Conservation (phyloP, 1,140 invertebrate species). For the Saccostrea cuccullata region DNA sequence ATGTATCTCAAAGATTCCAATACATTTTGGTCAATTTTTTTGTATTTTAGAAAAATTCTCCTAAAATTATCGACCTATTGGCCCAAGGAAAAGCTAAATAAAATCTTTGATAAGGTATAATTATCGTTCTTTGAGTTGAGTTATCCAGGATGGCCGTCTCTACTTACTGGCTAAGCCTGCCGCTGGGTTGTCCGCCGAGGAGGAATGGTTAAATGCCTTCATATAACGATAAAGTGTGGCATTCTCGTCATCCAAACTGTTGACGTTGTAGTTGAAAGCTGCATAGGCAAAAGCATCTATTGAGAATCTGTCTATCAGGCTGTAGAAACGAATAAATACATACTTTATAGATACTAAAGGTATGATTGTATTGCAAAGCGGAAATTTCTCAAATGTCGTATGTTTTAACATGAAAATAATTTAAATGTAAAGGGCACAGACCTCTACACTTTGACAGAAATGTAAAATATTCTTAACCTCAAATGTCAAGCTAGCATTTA, state of each 20-base stretch:
- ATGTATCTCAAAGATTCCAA: too few species aligned
- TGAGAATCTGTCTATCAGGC: conserved; percentile 54
- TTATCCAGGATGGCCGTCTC: neutral
- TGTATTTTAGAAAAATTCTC: too few species aligned
- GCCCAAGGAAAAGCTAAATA: too few species aligned
- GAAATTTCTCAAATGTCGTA: neutral
- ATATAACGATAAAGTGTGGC: conserved; percentile 52
- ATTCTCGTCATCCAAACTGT: conserved; percentile 48
- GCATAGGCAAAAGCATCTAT: conserved; percentile 56
- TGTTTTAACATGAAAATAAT: neutral
- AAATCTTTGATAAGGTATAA: too few species aligned
- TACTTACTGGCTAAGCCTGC: conserved; percentile 59
- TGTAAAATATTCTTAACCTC: conserved; percentile 17
- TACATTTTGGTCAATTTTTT: too few species aligned
- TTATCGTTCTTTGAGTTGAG: too few species aligned
- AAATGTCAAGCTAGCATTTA: conserved; percentile 20
- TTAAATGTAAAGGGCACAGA: neutral
- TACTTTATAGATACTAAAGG: neutral
- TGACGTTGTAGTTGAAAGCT: conserved; percentile 49
- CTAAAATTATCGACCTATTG: too few species aligned
- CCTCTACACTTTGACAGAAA: neutral
- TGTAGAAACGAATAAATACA: conserved; percentile 23
- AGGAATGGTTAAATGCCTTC: conserved; percentile 51
- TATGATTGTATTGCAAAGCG: neutral
- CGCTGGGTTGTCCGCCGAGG: conserved; percentile 56